Evolutionary conservation across 2,113 vertebrate species (phyloP).

Genomic region (Poecilia latipinna): DNA sequence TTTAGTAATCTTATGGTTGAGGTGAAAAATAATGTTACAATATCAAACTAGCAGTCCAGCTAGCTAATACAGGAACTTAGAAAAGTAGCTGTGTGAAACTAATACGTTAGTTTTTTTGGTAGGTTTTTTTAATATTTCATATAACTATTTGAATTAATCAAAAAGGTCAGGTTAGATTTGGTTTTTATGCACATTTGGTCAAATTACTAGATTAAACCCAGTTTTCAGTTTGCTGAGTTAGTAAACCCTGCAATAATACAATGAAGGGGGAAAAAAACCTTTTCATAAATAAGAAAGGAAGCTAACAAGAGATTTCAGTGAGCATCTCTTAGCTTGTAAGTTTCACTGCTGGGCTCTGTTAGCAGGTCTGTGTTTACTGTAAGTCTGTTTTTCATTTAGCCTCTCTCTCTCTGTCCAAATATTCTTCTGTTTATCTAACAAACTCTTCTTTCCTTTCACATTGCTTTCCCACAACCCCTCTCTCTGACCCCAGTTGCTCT

Average conservation of each 20-base stretch:
- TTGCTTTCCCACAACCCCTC: constrained; percentile 70
- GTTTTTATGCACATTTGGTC: not conserved
- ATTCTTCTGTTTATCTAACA: constrained; percentile 67
- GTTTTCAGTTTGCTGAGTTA: not conserved
- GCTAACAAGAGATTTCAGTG: not conserved
- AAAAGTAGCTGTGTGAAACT: too few relatives aligned
- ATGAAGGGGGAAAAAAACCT: not conserved
- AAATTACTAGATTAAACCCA: not conserved
- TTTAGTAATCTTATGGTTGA: too few relatives aligned
- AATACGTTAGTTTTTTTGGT: not conserved
- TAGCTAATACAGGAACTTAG: too few relatives aligned
- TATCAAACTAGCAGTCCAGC: too few relatives aligned
- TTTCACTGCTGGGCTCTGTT: not conserved
- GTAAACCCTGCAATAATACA: not conserved
- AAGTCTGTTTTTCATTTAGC: constrained; percentile 40
- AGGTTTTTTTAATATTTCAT: not conserved
- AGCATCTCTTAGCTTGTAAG: constrained; percentile 18
- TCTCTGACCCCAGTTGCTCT: constrained; percentile 41
- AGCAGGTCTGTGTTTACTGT: constrained; percentile 50
- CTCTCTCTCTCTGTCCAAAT: constrained; percentile 36
- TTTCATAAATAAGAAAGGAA: not conserved
- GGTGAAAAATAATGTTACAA: too few relatives aligned
- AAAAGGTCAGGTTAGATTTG: not conserved
- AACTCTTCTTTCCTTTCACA: constrained; percentile 54
- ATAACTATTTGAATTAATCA: not conserved